Evolutionary conservation across 2,888 invertebrate species (phyloP).

Genomic region (Macaria notata): DNA sequence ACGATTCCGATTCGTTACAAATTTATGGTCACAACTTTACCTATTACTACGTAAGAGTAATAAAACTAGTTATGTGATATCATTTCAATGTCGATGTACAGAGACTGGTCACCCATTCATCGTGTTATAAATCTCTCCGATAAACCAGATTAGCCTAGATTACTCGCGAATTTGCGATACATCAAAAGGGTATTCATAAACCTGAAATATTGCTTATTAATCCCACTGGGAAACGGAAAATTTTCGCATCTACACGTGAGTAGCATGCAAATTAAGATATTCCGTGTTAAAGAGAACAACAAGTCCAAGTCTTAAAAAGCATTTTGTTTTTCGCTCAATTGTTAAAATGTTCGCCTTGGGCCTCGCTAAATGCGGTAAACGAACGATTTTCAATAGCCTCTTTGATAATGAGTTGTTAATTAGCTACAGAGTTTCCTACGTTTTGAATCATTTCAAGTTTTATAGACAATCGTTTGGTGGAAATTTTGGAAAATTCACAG

Average conservation of each 20-base stretch:
- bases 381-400: conserved; percentile 17
- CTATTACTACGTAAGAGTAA: too few species aligned
- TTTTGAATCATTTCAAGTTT: too few species aligned
- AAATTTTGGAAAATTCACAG: conserved; percentile 1
- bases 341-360: conserved; percentile 8
- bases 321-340: conserved; percentile 12
- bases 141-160: conserved; percentile 1
- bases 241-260: conserved; percentile 8
- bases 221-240: conserved; percentile 7
- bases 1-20: too few species aligned
- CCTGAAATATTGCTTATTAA: conserved; percentile 12
- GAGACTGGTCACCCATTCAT: not conserved
- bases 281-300: not conserved
- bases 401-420: conserved; percentile 24
- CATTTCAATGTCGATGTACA: not conserved
- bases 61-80: too few species aligned
- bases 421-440: conserved; percentile 18
- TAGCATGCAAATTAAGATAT: conserved; percentile 3
- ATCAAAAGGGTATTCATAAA: conserved; percentile 8
- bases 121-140: not conserved
- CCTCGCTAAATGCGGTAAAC: conserved; percentile 13
- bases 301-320: not conserved
- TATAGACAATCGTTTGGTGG: too few species aligned
- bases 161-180: conserved; percentile 1
- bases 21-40: too few species aligned